Evolutionary conservation across 2,113 vertebrate species (phyloP).

Genomic region (Sinosuthora webbiana): DNA sequence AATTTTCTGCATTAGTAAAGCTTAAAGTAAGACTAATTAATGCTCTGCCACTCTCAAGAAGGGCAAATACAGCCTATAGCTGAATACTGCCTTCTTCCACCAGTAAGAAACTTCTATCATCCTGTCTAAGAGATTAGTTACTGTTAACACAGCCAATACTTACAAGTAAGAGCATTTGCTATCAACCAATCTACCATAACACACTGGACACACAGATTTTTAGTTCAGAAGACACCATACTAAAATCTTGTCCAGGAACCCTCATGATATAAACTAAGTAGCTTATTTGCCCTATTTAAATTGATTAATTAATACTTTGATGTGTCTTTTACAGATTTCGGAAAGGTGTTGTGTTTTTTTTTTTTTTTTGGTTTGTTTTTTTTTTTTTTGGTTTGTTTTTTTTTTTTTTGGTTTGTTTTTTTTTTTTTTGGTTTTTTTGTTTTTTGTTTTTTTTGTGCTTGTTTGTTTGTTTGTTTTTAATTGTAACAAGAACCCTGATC

Average conservation of each 20-base stretch:
- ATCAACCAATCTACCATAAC: not conserved
- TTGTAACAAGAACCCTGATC: not conserved
- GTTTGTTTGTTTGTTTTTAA: not conserved
- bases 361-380: not conserved
- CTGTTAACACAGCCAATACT: not conserved
- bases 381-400: not conserved
- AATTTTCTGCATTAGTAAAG: not conserved
- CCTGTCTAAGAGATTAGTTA: not conserved
- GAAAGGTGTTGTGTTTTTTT: not conserved
- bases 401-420: not conserved
- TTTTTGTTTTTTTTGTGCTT: not conserved
- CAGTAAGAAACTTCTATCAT: not conserved
- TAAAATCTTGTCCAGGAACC: not conserved
- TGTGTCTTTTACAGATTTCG: not conserved
- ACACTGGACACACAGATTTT: not conserved
- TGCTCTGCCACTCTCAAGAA: not conserved
- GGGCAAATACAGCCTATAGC: not conserved
- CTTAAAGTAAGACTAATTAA: not conserved
- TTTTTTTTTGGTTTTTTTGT: not conserved
- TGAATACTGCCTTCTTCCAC: not conserved
- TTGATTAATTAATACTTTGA: not conserved
- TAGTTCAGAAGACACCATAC: not conserved
- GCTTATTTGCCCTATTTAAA: not conserved
- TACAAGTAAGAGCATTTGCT: not conserved
- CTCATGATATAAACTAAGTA: not conserved